Percentiles rank a stretch among this genome's conserved stretches.
Conservation (phyloP, 2,888 invertebrate species). For the Aleiodes testaceus region DNA sequence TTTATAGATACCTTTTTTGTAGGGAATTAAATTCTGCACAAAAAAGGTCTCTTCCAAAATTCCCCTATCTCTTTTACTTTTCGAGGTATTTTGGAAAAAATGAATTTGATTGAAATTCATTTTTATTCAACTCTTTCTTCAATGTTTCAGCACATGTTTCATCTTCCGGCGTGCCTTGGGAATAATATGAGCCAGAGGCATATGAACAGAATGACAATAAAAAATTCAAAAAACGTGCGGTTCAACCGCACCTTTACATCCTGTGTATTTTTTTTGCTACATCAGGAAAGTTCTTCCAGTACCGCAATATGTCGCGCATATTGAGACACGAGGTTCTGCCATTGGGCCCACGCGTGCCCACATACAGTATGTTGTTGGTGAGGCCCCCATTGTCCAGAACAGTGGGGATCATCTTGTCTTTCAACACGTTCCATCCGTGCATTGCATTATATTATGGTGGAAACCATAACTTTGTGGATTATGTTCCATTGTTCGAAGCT, state of each 20-base stretch:
- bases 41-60: no score
- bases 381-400: slow-evolving; percentile 21
- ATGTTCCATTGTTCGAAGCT: slow-evolving; percentile 9
- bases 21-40: no score
- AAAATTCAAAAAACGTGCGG: slow-evolving; percentile 34
- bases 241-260: slow-evolving; percentile 35
- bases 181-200: neutral
- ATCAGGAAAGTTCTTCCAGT: slow-evolving; percentile 11
- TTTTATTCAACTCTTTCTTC: neutral
- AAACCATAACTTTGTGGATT: slow-evolving; percentile 8
- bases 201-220: slow-evolving; percentile 14
- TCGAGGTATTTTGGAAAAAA: no score
- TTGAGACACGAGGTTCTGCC: slow-evolving; percentile 15
- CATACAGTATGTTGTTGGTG: slow-evolving; percentile 24
- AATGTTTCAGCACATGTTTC: slow-evolving; percentile 2
- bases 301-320: slow-evolving; percentile 34
- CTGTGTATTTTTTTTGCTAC: slow-evolving; percentile 15
- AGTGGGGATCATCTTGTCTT: slow-evolving; percentile 20
- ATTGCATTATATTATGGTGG: neutral
- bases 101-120: no score
- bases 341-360: slow-evolving; percentile 28
- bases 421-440: slow-evolving; percentile 20
- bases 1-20: no score
- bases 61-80: no score
- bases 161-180: slow-evolving; percentile 9